Evolutionary conservation across 1,140 invertebrate genomes (phyloP).

Genomic region (Tyrophagus putrescentiae): DNA sequence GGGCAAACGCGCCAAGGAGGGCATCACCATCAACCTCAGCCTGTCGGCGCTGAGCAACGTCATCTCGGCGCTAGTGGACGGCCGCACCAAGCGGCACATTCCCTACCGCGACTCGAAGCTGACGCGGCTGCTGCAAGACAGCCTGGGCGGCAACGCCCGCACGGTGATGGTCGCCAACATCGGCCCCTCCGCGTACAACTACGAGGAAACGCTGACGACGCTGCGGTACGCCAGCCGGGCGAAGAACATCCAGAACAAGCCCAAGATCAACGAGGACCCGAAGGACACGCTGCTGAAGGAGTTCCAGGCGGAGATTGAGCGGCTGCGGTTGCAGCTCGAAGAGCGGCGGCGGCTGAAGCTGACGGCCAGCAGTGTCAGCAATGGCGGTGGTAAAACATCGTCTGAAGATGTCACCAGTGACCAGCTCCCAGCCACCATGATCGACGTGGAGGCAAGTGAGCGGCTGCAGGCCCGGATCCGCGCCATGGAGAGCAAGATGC

Average conservation of each 20-base stretch:
- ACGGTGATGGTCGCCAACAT: conserved; percentile 95
- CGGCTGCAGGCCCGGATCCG: conserved; percentile 25
- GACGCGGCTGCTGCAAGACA: conserved; percentile 64
- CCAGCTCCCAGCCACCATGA: conserved; percentile 13
- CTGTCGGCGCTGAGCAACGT: conserved; percentile 85
- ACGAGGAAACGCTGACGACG: conserved; percentile 84
- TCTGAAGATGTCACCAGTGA: conserved; percentile 3
- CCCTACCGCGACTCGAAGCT: conserved; percentile 59
- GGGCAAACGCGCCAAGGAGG: conserved; percentile 80
- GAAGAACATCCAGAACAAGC: conserved; percentile 90
- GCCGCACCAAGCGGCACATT: conserved; percentile 57
- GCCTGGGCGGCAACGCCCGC: conserved; percentile 67
- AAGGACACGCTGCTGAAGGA: conserved; percentile 74
- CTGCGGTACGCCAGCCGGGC: conserved; percentile 77
- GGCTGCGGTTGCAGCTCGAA: conserved; percentile 32
- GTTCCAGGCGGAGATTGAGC: conserved; percentile 69
- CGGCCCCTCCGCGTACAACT: conserved; percentile 86
- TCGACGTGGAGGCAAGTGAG: conserved; percentile 20
- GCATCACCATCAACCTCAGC: conserved; percentile 86
- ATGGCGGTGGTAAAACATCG: no score
- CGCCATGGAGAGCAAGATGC: conserved; percentile 69
- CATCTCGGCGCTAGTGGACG: conserved; percentile 77
- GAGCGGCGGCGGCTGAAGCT: conserved; percentile 30
- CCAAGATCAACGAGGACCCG: conserved; percentile 86
- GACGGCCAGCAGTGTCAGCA: not conserved